Evolutionary conservation across 2,113 vertebrate species (phyloP), one percentile per base, ranked within the genome.

Genomic region (Greenwoodochromis staneri): DNA sequence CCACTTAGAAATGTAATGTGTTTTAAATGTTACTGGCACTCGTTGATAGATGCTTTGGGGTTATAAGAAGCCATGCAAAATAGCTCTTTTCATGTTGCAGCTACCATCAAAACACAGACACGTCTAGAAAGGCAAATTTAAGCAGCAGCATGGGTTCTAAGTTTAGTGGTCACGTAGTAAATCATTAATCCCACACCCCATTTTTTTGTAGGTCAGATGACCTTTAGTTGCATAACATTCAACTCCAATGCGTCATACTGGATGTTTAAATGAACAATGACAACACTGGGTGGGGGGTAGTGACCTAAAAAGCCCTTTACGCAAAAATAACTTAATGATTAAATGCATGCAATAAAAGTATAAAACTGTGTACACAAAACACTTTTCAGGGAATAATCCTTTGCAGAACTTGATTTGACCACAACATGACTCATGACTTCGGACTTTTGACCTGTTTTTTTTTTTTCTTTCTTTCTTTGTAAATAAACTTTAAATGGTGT

Each of bases 321-420:
- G 7, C 71, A 84, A 73, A 87, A 87, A 86, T 47, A 85, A 78
- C 82, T 78, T 51, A 66, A 80, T 51, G 85, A 85, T 81, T 85
- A 69, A 66, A n/a, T 83, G 16, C 40, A 40, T 24, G 21, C 63
- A 86, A 7, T 61, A 57, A 29, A 51, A 24, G 66, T 40, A 84
- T 83, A 86, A 92, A 85, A 78, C 89, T 42, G 31, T 80, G 36
- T 85, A 73, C 59, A 9, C 57, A n/a, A 31, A 19, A 36, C n/a
- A 81, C 59, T 81, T 85, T 90, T 38, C 84, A 40, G 57, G 80
- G 57, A 90, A 51, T 86, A 94, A 94, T 91, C 88, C 88, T 63
- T 59, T 59, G 45, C 36, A 7, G 29, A 83, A 81, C 63, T 80
- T 84, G 38, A 86, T 91, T 91, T 85, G 84, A 87, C 63, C 21